A percentile compares a stretch with the other conserved stretches of the same genome.
Conservation (phyloP, 2,797 vertebrate genomes). For the Brachyalestes nurse region DNA sequence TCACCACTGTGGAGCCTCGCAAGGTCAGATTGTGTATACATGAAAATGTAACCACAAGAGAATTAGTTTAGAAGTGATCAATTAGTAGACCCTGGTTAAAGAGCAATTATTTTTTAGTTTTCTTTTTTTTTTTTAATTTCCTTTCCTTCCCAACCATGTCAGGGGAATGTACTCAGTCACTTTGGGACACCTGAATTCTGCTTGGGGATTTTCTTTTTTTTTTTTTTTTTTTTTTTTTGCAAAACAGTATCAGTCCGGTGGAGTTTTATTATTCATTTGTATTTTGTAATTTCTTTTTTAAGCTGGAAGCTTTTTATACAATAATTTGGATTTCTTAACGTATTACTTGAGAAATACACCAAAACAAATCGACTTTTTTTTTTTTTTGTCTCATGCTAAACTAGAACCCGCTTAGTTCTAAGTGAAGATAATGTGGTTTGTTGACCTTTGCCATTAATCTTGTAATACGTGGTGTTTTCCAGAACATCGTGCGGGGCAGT, state of each 20-base stretch:
- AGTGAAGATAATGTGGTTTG: not conserved
- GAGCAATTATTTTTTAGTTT: not conserved
- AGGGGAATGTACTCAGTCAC: no score
- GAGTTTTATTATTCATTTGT: not conserved
- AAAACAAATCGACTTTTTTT: not conserved
- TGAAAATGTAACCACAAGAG: not conserved
- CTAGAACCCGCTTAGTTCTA: not conserved
- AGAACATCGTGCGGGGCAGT: slow-evolving; percentile 92
- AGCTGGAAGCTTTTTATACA: no score
- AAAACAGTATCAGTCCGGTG: not conserved
- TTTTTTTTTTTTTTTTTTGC: not conserved
- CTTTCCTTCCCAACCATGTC: no score
- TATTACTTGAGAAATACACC: not conserved
- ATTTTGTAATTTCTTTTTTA: no score
- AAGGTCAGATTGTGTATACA: slow-evolving; percentile 78
- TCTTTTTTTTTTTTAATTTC: no score
- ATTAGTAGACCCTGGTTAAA: not conserved
- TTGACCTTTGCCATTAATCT: slow-evolving; percentile 3
- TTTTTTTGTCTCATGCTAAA: not conserved
- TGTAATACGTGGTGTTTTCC: slow-evolving; percentile 29
- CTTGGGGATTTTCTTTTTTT: not conserved
- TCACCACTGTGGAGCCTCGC: slow-evolving; percentile 88
- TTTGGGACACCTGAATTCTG: not conserved
- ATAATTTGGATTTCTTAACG: not conserved
- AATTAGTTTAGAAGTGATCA: no score